These are phyloP conservation scores for Nesoenas mayeri DNA, from an alignment of 2,113 vertebrate genomes.

Conservation along the genomic window DNA sequence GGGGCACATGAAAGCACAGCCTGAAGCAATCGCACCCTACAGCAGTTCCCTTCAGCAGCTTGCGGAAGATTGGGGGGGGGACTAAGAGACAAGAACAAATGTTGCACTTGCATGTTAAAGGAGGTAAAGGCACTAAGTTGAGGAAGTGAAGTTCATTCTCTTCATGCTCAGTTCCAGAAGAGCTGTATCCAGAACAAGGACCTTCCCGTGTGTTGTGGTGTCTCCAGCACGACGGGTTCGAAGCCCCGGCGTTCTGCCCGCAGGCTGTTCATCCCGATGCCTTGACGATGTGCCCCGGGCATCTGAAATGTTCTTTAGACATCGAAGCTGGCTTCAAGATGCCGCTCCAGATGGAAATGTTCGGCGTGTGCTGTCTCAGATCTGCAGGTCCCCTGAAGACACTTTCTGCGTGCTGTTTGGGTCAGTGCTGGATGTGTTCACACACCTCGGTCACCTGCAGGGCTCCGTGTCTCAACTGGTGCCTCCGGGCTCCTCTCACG, in stretches of 20 bases:
- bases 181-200: background rate
- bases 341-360: background rate
- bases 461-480: no score
- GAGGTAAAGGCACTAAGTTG: background rate
- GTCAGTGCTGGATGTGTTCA: background rate
- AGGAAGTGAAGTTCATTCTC: background rate
- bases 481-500: background rate
- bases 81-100: background rate
- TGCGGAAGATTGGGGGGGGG: background rate
- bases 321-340: background rate
- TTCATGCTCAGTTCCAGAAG: background rate
- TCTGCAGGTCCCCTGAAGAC: background rate
- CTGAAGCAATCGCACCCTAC: background rate
- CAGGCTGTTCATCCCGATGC: background rate
- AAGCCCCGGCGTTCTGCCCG: background rate
- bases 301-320: background rate
- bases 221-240: background rate
- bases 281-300: background rate
- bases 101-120: background rate
- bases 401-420: background rate
- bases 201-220: background rate
- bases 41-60: background rate
- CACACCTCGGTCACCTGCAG: background rate
- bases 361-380: background rate
- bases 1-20: background rate